Evolutionary conservation across 2,797 vertebrate genomes (phyloP).

Genomic region (Megaceryle alcyon): DNA sequence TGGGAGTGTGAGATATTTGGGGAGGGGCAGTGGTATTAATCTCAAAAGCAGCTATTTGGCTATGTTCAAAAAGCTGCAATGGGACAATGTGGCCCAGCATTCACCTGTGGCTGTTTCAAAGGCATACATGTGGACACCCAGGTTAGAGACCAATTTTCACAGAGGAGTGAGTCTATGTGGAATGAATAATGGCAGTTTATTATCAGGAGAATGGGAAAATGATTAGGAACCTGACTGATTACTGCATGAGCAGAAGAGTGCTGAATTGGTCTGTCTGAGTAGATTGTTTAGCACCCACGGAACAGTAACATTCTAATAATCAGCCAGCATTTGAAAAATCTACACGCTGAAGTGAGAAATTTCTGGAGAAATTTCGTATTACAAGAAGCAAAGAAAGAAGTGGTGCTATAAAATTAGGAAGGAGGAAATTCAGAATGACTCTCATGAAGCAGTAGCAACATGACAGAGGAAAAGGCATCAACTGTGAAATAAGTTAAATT

Average conservation of each 20-base stretch:
- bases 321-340: not conserved
- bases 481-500: not conserved
- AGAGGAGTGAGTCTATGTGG: not conserved
- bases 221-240: not conserved
- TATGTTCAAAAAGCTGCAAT: not conserved
- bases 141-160: not conserved
- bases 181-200: not conserved
- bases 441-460: not conserved
- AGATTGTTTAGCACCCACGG: not conserved
- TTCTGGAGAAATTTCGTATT: not conserved
- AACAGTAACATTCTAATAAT: not conserved
- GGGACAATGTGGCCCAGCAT: not conserved
- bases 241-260: not conserved
- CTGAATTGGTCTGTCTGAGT: not conserved
- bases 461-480: not conserved
- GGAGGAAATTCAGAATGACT: not conserved
- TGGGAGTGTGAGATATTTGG: not conserved
- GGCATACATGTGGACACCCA: not conserved
- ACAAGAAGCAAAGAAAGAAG: not conserved
- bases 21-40: not conserved
- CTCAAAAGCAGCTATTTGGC: not conserved
- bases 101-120: not conserved
- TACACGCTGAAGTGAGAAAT: not conserved
- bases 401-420: not conserved
- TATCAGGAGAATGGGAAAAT: not conserved